Conservation (phyloP, 2,888 invertebrate species). For the Eurytoma californica region DNA sequence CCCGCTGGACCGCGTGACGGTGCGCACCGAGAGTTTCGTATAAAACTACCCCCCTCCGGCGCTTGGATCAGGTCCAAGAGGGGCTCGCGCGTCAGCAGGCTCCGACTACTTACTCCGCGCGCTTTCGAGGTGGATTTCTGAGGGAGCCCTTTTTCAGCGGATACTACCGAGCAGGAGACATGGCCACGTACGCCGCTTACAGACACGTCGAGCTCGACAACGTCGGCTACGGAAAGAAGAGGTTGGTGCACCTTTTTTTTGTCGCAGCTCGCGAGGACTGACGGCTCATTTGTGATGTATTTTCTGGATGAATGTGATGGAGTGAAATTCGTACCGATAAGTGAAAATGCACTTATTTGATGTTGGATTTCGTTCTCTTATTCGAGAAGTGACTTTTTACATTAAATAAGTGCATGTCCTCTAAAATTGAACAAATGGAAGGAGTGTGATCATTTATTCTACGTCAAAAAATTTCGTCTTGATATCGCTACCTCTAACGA, state of each 20-base stretch:
- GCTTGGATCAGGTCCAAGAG: background rate
- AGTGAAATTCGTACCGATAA: too few relatives aligned
- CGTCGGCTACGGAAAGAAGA: constrained; percentile 94
- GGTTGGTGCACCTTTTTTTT: constrained; percentile 78
- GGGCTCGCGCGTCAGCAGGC: background rate
- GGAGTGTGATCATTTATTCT: too few relatives aligned
- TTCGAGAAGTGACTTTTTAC: too few relatives aligned
- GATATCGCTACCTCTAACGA: too few relatives aligned
- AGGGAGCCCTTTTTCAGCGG: background rate
- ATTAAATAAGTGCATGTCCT: too few relatives aligned
- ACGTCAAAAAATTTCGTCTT: too few relatives aligned
- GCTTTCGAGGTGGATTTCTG: background rate
- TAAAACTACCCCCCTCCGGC: background rate
- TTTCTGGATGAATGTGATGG: background rate
- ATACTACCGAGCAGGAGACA: constrained; percentile 70
- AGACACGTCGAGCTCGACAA: constrained; percentile 96
- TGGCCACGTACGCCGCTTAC: constrained; percentile 95
- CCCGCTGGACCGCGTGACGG: constrained; percentile 8
- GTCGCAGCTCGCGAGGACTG: background rate
- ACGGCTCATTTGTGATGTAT: too few relatives aligned
- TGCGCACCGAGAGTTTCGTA: background rate
- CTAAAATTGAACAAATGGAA: too few relatives aligned
- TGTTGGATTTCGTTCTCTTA: too few relatives aligned
- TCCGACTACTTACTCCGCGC: background rate
- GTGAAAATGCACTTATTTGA: too few relatives aligned